Conservation (phyloP, 2,113 vertebrate species). For the Mustela lutreola region DNA sequence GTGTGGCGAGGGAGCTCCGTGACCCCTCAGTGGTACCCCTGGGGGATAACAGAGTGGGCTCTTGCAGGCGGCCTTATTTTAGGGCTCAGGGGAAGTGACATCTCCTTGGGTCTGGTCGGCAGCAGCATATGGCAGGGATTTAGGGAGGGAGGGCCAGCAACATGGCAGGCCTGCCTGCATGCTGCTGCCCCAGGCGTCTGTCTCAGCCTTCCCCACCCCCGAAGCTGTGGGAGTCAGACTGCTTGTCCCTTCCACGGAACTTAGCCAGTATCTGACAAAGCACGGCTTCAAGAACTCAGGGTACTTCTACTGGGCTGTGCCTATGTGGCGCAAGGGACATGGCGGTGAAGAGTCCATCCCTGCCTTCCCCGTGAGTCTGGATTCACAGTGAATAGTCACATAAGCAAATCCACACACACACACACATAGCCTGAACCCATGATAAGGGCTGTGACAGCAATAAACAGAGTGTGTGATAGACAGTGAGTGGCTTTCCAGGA, state of each 20-base stretch:
- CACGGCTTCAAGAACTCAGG: neutral
- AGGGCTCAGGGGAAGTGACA: neutral
- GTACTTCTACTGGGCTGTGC: neutral
- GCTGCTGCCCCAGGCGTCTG: neutral
- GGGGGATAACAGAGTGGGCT: neutral
- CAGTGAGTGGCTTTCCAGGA: neutral
- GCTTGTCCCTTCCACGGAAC: neutral
- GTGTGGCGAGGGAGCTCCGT: fast-evolving
- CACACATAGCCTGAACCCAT: neutral
- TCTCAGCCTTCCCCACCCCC: neutral
- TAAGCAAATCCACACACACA: neutral
- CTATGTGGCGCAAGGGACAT: neutral
- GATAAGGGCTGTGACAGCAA: neutral
- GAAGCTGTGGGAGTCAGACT: neutral
- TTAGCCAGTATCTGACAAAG: neutral
- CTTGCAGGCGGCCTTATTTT: neutral
- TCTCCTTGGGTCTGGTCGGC: neutral
- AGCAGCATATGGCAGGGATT: neutral
- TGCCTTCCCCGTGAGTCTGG: fast-evolving
- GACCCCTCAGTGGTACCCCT: neutral
- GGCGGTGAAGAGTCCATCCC: neutral
- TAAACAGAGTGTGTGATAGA: neutral
- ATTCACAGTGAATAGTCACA: neutral
- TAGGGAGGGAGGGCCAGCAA: neutral
- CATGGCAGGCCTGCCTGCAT: neutral